These are phyloP conservation scores for Pachymerium ferrugineum DNA, from an alignment of 2,888 invertebrate species.

Conservation along the genomic window DNA sequence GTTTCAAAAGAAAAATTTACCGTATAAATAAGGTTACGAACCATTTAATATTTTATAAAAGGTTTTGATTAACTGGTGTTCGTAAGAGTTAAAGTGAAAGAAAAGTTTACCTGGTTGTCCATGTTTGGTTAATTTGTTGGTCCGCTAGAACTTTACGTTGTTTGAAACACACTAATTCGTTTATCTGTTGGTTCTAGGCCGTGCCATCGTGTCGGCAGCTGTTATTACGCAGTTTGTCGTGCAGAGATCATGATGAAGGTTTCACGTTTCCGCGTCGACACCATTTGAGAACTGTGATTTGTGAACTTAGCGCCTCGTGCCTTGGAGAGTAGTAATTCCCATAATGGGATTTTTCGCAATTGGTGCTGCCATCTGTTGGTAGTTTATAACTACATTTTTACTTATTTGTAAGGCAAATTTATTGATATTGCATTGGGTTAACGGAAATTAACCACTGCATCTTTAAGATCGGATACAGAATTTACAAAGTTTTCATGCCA, in stretches of 20 bases:
- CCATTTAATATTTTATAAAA: too few species aligned
- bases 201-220: background rate
- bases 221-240: slow-evolving; percentile 2
- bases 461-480: background rate
- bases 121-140: background rate
- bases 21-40: too few species aligned
- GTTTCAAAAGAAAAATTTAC: too few species aligned
- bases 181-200: slow-evolving; percentile 8
- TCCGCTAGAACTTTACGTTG: too few species aligned
- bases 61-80: too few species aligned
- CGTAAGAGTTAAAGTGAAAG: too few species aligned
- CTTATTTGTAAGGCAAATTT: too few species aligned
- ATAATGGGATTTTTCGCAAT: background rate
- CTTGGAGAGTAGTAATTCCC: background rate
- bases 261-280: slow-evolving; percentile 2
- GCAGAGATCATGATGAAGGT: background rate
- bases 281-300: background rate
- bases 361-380: background rate
- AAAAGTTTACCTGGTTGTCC: slow-evolving; percentile 4
- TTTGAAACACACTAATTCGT: too few species aligned
- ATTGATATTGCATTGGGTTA: background rate
- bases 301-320: background rate
- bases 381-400: too few species aligned
- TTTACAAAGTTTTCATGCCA: background rate
- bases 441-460: too few species aligned